These are phyloP conservation scores for Ostrea edulis DNA, from an alignment of 1,140 invertebrate genomes.

Conservation along the genomic window DNA sequence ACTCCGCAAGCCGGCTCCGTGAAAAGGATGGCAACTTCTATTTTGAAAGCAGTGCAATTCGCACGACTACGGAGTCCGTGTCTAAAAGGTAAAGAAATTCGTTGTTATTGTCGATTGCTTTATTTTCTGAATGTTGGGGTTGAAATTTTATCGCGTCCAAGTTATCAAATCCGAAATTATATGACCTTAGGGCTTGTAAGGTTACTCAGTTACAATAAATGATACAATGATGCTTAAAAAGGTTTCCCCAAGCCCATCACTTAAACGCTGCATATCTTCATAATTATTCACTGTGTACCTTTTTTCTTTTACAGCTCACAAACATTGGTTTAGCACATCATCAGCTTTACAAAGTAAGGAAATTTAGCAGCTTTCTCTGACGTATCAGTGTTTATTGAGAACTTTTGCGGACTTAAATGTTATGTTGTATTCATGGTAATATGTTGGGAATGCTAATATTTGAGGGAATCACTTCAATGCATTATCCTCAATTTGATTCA, in stretches of 20 bases:
- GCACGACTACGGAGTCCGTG: slow-evolving; percentile 16
- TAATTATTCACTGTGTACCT: not conserved
- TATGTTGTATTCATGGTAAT: not conserved
- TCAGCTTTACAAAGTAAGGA: slow-evolving; percentile 20
- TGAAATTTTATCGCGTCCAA: not conserved
- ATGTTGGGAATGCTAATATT: not conserved
- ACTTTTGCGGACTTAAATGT: not conserved
- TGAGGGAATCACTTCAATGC: no score
- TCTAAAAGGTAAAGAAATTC: not conserved
- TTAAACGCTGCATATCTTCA: no score
- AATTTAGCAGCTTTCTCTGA: not conserved
- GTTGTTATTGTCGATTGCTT: not conserved
- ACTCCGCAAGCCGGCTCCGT: not conserved
- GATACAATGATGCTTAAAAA: no score
- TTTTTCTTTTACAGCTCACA: slow-evolving; percentile 7
- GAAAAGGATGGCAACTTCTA: not conserved
- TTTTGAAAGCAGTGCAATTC: slow-evolving; percentile 3
- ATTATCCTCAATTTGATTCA: no score
- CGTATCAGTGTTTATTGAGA: no score
- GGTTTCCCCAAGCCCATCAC: no score
- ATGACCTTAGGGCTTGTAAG: no score
- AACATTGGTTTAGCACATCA: not conserved
- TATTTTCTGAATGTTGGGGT: not conserved
- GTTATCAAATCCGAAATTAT: not conserved
- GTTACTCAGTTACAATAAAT: no score